Evolutionary conservation across 2,797 vertebrate species (phyloP).

Genomic region (Phoxinus dragarum): DNA sequence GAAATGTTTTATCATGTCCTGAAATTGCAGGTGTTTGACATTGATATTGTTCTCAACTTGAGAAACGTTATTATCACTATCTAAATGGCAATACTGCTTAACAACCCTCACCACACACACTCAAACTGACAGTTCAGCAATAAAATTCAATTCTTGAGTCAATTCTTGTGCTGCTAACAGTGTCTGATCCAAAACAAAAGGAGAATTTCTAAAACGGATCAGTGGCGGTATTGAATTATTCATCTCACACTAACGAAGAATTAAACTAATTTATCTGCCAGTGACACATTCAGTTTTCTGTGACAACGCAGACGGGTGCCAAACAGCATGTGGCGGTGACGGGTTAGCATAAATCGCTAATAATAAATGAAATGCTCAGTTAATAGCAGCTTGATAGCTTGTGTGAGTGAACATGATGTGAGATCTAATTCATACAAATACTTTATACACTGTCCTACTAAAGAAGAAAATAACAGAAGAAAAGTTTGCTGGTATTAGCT

Average conservation of each 20-base stretch:
- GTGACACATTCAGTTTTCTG: constrained; percentile 41
- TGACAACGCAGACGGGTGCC: constrained; percentile 18
- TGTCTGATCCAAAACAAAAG: constrained; percentile 39
- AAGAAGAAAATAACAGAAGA: background rate
- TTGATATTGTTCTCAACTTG: background rate
- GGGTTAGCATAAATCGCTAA: constrained; percentile 17
- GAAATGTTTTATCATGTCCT: background rate
- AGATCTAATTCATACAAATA: background rate
- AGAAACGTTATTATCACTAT: background rate
- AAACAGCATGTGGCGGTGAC: constrained; percentile 24
- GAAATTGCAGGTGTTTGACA: background rate
- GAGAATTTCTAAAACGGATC: constrained; percentile 36
- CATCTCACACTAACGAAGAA: constrained; percentile 56
- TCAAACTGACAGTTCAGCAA: constrained; percentile 2
- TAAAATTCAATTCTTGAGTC: constrained; percentile 29
- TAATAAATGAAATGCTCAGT: constrained; percentile 37
- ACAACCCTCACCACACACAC: background rate
- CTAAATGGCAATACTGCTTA: background rate
- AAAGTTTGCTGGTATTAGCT: background rate
- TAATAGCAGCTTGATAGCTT: constrained; percentile 13
- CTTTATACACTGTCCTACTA: background rate
- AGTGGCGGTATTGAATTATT: constrained; percentile 59
- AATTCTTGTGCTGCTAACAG: constrained; percentile 37
- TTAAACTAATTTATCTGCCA: constrained; percentile 57
- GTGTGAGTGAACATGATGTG: background rate